Conservation (phyloP, 1,140 invertebrate genomes). For the Drosophila yakuba region DNA sequence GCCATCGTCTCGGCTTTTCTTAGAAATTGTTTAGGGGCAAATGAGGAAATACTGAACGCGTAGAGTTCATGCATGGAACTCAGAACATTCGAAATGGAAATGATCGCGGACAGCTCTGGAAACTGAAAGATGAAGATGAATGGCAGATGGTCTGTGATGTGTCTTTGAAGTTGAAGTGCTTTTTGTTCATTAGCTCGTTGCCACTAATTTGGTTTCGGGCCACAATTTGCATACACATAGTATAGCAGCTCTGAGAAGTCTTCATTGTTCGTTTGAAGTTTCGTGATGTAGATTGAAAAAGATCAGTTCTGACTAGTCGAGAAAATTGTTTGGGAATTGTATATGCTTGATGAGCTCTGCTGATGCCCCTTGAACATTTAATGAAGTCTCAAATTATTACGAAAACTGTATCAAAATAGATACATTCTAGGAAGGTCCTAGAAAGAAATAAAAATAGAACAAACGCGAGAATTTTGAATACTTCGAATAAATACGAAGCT, state of each 20-base stretch:
- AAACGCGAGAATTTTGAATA: too few species aligned
- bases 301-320: slow-evolving; percentile 13
- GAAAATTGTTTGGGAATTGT: not conserved
- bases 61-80: slow-evolving; percentile 35
- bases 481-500: not conserved
- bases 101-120: slow-evolving; percentile 52
- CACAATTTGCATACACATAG: slow-evolving; percentile 8
- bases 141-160: slow-evolving; percentile 63
- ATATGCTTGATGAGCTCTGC: not conserved
- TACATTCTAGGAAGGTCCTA: too few species aligned
- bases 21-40: slow-evolving; percentile 57
- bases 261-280: slow-evolving; percentile 62
- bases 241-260: slow-evolving; percentile 36
- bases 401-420: not conserved
- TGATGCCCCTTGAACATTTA: not conserved
- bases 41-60: slow-evolving; percentile 47
- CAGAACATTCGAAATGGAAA: slow-evolving; percentile 55
- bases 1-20: slow-evolving; percentile 62
- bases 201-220: slow-evolving; percentile 54
- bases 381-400: not conserved
- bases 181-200: slow-evolving; percentile 74
- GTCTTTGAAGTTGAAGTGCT: slow-evolving; percentile 67
- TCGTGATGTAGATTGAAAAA: slow-evolving; percentile 7
- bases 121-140: slow-evolving; percentile 69
- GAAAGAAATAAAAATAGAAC: too few species aligned